A percentile compares a stretch with the other conserved stretches of the same genome.
These are phyloP conservation scores for Vimba vimba DNA, from an alignment of 2,113 vertebrate genomes.

Conservation along the genomic window DNA sequence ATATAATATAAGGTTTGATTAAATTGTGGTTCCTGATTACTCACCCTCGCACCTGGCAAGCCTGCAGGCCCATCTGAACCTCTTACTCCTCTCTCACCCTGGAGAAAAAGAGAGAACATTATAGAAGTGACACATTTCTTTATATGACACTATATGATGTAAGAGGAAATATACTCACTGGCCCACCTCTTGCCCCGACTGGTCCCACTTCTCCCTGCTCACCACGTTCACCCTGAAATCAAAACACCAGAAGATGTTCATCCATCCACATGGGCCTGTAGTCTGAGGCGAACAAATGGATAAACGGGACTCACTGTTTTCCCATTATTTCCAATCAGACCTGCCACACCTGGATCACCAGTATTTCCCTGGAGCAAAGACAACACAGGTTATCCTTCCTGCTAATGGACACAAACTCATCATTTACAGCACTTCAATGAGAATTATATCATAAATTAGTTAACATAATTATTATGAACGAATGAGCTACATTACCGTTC, in stretches of 20 bases:
- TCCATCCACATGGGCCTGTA: background rate
- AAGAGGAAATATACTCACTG: conserved; percentile 79
- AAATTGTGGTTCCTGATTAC: conserved; percentile 57
- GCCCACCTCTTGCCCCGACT: conserved; percentile 83
- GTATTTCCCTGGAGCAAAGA: conserved; percentile 77
- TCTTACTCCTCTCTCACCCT: conserved; percentile 86
- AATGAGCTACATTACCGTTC: no score
- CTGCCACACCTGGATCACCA: conserved; percentile 83
- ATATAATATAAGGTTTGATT: background rate
- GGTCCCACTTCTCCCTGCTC: conserved; percentile 89
- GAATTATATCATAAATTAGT: no score
- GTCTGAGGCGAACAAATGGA: background rate
- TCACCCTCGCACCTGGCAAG: conserved; percentile 85
- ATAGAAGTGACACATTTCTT: background rate
- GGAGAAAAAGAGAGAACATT: conserved; percentile 50
- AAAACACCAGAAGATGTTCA: background rate
- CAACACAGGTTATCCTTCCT: background rate
- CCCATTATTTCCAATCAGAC: conserved; percentile 89
- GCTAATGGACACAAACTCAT: conserved; percentile 12
- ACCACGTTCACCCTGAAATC: conserved; percentile 86
- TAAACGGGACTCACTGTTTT: conserved; percentile 81
- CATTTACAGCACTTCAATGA: no score
- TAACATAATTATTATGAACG: no score
- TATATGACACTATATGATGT: conserved; percentile 1
- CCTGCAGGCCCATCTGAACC: conserved; percentile 84